Base-by-base conservation (phyloP, 2,888 invertebrate species). In the Lycocerus yunnanus region DNA sequence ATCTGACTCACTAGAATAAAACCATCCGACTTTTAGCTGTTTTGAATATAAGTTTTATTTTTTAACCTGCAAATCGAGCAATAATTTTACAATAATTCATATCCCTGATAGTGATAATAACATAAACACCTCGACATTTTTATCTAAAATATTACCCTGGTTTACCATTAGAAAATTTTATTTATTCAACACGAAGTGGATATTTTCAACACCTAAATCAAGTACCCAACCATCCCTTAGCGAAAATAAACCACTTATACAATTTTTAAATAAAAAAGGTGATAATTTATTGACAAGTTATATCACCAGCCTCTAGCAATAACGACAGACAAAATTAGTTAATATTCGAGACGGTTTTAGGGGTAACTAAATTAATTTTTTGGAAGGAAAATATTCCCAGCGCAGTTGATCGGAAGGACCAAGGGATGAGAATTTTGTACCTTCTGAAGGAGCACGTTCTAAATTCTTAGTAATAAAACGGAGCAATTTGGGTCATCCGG, bases 271-370 rank as follows among this genome's bases (percentile, higher is more conserved):
- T 66, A 63, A 15, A 18, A 63, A 24, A 72, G 69, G 66, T 66
- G 73, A 80, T 81, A 85, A 84, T 86, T 85, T 85, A 84, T 82
- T 75, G 83, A 72, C 78, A 76, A 79, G 78, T 77, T 78, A 69
- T 73, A 75, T 75, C 75, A 72, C 71, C 69, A 72, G 75, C 75
- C 76, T 67, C 73, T 65, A 69, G 76, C 68, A 72, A 75, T 72
- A 75, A 66, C n/a, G 43, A 43, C 43, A 43, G 43, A 43, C 43
- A n/a, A 43, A 43, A n/a, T 43, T 43, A 43, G 6, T 43, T 43
- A 43, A 43, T n/a, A 43, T n/a, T 27, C 1, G 43, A 11, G 1
- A 24, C 10, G 24, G 11, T 11, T 27, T 27, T 27, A 13, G 27
- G 27, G 27, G 6, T 6, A 6, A 43, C 5, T n/a, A 43, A 43